Evolutionary conservation across 2,797 vertebrate species (phyloP).

Genomic region (Halcyon badia): DNA sequence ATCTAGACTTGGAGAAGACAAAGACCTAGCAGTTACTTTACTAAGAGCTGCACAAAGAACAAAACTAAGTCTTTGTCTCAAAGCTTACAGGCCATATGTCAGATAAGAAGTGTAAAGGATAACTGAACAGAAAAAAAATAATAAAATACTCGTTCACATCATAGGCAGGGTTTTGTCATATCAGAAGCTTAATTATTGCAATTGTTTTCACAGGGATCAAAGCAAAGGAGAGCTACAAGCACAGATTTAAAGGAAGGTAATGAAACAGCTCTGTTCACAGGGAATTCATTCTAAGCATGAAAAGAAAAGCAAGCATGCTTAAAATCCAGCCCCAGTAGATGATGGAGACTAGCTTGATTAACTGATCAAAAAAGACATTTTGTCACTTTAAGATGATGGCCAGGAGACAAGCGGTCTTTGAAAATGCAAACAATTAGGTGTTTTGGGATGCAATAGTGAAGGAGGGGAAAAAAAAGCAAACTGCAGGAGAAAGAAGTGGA

Average conservation of each 20-base stretch:
- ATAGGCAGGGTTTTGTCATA: not conserved
- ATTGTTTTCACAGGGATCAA: not conserved
- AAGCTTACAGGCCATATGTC: not conserved
- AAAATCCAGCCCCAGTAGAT: not conserved
- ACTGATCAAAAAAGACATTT: not conserved
- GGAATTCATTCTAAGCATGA: not conserved
- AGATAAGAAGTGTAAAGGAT: not conserved
- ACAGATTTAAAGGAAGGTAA: not conserved
- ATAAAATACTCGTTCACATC: not conserved
- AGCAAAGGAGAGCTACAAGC: not conserved
- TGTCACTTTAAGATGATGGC: not conserved
- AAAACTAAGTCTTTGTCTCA: not conserved
- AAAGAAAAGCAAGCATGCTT: not conserved
- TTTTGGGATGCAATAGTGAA: not conserved
- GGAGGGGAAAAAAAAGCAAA: accelerated
- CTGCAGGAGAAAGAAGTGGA: not conserved
- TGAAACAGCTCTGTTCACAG: not conserved
- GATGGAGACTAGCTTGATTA: not conserved
- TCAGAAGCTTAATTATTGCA: not conserved
- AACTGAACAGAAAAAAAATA: not conserved
- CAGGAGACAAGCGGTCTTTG: not conserved
- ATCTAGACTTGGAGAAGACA: not conserved
- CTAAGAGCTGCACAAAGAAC: not conserved
- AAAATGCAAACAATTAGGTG: not conserved
- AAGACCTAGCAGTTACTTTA: not conserved